Percentiles rank a stretch among this genome's conserved stretches.
These are phyloP conservation scores for Ganaspis brasiliensis DNA, from an alignment of 2,888 invertebrate genomes.

Conservation along the genomic window DNA sequence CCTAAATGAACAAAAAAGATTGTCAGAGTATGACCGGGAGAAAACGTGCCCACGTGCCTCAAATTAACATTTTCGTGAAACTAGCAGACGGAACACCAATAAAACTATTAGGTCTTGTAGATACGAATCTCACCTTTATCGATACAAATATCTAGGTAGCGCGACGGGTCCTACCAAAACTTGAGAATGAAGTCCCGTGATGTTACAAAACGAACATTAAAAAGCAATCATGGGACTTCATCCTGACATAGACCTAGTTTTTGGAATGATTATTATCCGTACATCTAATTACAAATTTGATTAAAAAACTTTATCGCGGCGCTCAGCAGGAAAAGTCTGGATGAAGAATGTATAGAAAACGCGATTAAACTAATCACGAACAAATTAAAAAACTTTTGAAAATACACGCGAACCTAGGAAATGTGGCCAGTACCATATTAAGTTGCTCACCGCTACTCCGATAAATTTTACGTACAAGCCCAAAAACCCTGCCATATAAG, in stretches of 20 bases:
- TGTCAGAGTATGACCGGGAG: no score
- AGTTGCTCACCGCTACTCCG: not conserved
- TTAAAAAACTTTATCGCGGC: not conserved
- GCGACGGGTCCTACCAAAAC: not conserved
- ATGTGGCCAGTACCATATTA: not conserved
- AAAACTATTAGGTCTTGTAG: not conserved
- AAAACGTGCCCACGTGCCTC: no score
- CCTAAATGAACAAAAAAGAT: no score
- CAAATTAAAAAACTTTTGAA: not conserved
- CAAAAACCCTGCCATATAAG: conserved; percentile 8
- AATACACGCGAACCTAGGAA: not conserved
- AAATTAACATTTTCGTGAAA: not conserved
- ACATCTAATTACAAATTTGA: not conserved
- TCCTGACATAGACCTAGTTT: not conserved
- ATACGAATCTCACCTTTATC: not conserved
- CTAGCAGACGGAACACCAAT: not conserved
- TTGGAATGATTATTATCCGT: not conserved
- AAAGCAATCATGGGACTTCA: no score
- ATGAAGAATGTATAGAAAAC: not conserved
- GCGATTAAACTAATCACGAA: not conserved
- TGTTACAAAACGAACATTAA: no score
- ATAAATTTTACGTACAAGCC: not conserved
- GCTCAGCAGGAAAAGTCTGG: not conserved
- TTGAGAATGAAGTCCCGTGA: no score
- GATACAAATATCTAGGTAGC: not conserved